Evolutionary conservation across 2,888 invertebrate genomes (phyloP).

Genomic region (Hypena proboscidalis): DNA sequence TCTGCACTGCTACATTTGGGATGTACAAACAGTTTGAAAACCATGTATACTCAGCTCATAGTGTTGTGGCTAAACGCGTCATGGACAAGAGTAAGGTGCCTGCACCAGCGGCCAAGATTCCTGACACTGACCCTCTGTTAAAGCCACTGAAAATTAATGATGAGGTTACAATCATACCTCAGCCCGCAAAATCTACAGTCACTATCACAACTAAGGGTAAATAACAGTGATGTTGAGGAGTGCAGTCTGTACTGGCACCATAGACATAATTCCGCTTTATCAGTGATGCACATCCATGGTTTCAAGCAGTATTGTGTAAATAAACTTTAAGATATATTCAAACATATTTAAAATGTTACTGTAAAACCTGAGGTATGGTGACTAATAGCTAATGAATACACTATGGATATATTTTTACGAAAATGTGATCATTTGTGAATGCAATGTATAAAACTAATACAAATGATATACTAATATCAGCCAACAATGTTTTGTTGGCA

Average conservation of each 20-base stretch:
- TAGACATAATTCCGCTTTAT: slow-evolving; percentile 51
- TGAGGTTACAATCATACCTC: slow-evolving; percentile 96
- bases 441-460: slow-evolving; percentile 58
- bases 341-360: slow-evolving; percentile 67
- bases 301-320: slow-evolving; percentile 80
- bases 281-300: slow-evolving; percentile 62
- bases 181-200: slow-evolving; percentile 87
- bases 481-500: slow-evolving; percentile 46
- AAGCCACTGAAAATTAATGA: slow-evolving; percentile 96
- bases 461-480: slow-evolving; percentile 42
- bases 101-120: slow-evolving; percentile 55
- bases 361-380: slow-evolving; percentile 63
- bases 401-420: slow-evolving; percentile 68
- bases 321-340: slow-evolving; percentile 63
- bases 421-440: slow-evolving; percentile 67
- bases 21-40: slow-evolving; percentile 98
- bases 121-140: slow-evolving; percentile 87
- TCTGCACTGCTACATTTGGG: slow-evolving; percentile 97
- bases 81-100: slow-evolving; percentile 90
- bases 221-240: slow-evolving; percentile 64
- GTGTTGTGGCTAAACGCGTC: slow-evolving; percentile 94
- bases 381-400: slow-evolving; percentile 62
- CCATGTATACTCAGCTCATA: slow-evolving; percentile 97
- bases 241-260: slow-evolving; percentile 48
- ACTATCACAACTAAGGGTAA: slow-evolving; percentile 80